Base-by-base conservation (phyloP, 2,113 vertebrate genomes). In the Girardinichthys multiradiatus region DNA sequence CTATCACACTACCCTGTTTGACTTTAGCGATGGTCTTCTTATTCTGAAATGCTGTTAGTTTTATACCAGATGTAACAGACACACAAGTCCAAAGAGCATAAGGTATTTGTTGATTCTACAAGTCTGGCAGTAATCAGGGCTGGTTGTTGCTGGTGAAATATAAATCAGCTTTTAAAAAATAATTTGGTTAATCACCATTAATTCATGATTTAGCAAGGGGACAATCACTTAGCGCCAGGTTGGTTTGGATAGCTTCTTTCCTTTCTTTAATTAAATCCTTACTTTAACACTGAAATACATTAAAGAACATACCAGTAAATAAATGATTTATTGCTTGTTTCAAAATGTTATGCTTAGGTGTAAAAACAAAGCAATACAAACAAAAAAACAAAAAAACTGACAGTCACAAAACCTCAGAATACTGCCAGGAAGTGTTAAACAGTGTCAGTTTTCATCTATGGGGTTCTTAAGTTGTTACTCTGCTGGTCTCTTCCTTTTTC, bases 371-470 rank as follows among this genome's bases (percentile, higher is more conserved):
- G n/a, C n/a, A n/a, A n/a, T n/a, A n/a, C n/a, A n/a, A n/a, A n/a
- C 48, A 71, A 8, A 68, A 58, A 19, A 24, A n/a, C 21, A 54
- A 73, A 30, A 63, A 11, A 64, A 70, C 21, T 24, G 14, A 39
- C 51, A 66, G 72, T 74, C 39, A 60, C 26, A 51, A 65, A 68
- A 68, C 35, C 67, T 28, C 21, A 45, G 63, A 58, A 37, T 78
- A 30, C 2, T 69, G 64, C 67, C 85, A 82, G 86, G 80, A 83
- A 82, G 86, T 81, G 62, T 72, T 63, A 68, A 68, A 4, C 30
- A 17, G 26, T 69, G 76, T 58, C 66, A 30, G 57, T 60, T 57
- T 75, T 11, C 35, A 19, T 59, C 8, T 51, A 4, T 13, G n/a
- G n/a, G 42, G 29, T 21, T 1, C 28, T 30, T 30, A 70, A 68